Conservation (phyloP, 2,888 invertebrate genomes). For the Tridacna gigas region DNA sequence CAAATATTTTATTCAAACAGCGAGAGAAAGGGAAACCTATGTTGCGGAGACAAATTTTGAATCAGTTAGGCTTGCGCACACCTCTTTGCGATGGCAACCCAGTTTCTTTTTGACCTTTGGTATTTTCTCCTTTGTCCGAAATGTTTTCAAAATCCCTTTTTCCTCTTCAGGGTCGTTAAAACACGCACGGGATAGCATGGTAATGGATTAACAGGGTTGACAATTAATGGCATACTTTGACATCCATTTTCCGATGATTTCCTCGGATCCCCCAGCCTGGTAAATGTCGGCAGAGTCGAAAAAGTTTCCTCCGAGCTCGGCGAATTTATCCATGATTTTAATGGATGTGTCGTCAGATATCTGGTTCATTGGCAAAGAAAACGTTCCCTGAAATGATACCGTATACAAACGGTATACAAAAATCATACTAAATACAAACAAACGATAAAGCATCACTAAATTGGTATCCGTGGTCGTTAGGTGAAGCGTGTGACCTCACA, state of each 20-base stretch:
- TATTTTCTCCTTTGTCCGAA: neutral
- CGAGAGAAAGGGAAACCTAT: too few species aligned
- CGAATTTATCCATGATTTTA: constrained; percentile 77
- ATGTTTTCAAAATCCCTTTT: neutral
- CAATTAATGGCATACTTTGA: constrained; percentile 52
- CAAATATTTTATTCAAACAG: too few species aligned
- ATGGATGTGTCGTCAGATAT: constrained; percentile 69
- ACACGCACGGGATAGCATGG: neutral
- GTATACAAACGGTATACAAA: neutral
- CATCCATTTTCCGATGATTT: constrained; percentile 81
- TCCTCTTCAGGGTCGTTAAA: neutral
- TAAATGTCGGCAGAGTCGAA: constrained; percentile 82
- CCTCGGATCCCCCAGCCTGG: constrained; percentile 74
- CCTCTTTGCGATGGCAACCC: neutral
- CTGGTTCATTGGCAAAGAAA: constrained; percentile 45
- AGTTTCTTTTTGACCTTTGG: neutral
- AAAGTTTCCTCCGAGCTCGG: constrained; percentile 81
- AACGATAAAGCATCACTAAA: too few species aligned
- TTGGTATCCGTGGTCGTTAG: too few species aligned
- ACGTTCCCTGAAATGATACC: neutral
- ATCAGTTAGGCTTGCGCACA: too few species aligned
- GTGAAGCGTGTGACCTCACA: too few species aligned
- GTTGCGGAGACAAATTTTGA: too few species aligned
- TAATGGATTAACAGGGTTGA: neutral
- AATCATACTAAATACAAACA: too few species aligned